These are phyloP conservation scores for Anser cygnoides DNA, from an alignment of 2,113 vertebrate species.

Conservation along the genomic window DNA sequence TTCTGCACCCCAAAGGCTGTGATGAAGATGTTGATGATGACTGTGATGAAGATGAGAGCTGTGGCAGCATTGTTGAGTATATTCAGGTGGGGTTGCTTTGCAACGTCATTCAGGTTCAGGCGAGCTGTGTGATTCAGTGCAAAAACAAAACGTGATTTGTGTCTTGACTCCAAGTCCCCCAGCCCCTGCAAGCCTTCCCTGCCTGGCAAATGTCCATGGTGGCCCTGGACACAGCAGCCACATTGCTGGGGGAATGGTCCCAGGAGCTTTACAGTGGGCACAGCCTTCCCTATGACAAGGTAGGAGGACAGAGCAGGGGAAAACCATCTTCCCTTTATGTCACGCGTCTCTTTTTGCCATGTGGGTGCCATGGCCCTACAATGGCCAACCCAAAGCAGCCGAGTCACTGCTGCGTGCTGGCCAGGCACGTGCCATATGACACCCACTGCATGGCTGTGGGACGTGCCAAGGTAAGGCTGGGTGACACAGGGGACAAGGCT, in stretches of 20 bases:
- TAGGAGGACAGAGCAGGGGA: neutral
- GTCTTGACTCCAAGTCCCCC: neutral
- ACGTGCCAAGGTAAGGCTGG: neutral
- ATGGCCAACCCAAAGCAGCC: neutral
- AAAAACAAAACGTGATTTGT: neutral
- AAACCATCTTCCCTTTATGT: neutral
- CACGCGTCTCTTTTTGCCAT: neutral
- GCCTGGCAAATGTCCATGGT: accelerated
- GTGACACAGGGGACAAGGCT: accelerated
- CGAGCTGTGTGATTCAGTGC: conserved; percentile 71
- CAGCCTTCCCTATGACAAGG: neutral
- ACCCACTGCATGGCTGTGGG: neutral
- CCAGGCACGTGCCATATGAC: neutral
- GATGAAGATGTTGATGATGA: conserved; percentile 91
- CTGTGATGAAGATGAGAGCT: conserved; percentile 83
- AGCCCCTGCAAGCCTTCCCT: neutral
- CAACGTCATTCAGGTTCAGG: conserved; percentile 84
- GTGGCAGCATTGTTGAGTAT: conserved; percentile 86
- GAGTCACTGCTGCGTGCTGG: neutral
- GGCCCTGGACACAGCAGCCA: neutral
- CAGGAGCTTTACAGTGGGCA: neutral
- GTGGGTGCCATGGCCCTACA: neutral
- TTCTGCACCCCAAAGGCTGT: conserved; percentile 89
- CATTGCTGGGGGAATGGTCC: neutral
- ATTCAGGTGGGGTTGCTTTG: conserved; percentile 84